phyloP scores from a whole-genome alignment of 1,140 invertebrate species.

The Leptinotarsa defecta region DNA sequence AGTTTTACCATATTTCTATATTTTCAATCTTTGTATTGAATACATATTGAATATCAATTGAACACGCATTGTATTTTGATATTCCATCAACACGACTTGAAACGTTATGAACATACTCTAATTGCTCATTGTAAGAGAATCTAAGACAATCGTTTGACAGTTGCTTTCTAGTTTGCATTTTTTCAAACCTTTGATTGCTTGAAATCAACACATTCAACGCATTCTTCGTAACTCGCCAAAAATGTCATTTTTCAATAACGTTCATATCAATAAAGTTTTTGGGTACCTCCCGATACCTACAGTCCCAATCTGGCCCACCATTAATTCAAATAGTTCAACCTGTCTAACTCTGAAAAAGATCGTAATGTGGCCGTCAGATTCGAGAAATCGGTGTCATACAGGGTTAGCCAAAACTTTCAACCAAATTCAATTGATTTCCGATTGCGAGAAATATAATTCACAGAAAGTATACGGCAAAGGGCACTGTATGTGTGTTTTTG shows the following conservation, averaged over 20 bases:
- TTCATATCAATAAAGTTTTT: neutral
- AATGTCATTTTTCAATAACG: neutral
- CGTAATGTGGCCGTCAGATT: neutral
- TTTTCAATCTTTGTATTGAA: no score
- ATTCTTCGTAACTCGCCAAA: neutral
- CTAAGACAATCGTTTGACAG: no score
- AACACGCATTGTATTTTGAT: no score
- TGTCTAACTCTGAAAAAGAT: constrained; percentile 10
- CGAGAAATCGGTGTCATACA: neutral
- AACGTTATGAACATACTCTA: no score
- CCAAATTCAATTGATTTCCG: neutral
- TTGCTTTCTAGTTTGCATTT: neutral
- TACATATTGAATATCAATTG: no score
- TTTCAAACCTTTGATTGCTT: neutral
- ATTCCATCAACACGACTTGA: no score
- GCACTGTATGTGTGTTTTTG: neutral
- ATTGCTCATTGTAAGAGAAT: no score
- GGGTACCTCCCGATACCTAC: neutral
- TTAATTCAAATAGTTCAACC: constrained; percentile 14
- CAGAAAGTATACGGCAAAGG: no score
- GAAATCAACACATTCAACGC: neutral
- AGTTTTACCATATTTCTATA: no score
- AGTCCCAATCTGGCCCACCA: neutral
- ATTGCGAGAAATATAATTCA: neutral
- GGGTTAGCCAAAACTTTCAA: neutral